phyloP scores from a whole-genome alignment of 2,113 vertebrate species.

The Ictalurus furcatus region DNA sequence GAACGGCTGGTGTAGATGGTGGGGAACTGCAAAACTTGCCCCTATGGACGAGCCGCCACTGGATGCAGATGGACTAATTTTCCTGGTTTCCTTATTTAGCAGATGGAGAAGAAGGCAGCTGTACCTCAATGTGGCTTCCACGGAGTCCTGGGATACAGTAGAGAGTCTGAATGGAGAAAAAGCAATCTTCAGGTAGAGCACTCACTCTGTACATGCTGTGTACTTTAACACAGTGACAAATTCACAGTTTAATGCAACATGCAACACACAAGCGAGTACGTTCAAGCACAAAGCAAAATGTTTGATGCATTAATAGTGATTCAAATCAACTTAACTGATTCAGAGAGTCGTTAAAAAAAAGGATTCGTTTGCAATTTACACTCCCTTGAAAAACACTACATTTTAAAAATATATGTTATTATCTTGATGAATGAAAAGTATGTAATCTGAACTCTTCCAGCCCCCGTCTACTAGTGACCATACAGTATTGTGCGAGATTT shows the following conservation, averaged over 20 bases:
- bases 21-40: not conserved
- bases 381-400: not conserved
- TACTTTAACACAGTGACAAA: not conserved
- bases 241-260: not conserved
- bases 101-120: slow-evolving; percentile 25
- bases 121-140: slow-evolving; percentile 15
- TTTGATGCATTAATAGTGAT: not conserved
- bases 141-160: slow-evolving; percentile 45
- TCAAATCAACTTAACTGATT: not conserved
- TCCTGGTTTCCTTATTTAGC: not conserved
- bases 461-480: slow-evolving; percentile 17
- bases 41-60: not conserved
- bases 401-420: not conserved
- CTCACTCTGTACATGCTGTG: not conserved
- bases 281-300: not conserved
- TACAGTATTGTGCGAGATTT: slow-evolving; percentile 62
- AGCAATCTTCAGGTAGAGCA: slow-evolving; percentile 18
- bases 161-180: slow-evolving; percentile 29
- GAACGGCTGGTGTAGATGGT: not conserved
- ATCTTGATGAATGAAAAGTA: not conserved
- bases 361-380: not conserved
- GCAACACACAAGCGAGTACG: no score
- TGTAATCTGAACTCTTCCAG: slow-evolving; percentile 30
- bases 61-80: not conserved
- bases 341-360: not conserved